phyloP scores from a whole-genome alignment of 2,888 invertebrate species.

The Orthonychiurus folsomi region DNA sequence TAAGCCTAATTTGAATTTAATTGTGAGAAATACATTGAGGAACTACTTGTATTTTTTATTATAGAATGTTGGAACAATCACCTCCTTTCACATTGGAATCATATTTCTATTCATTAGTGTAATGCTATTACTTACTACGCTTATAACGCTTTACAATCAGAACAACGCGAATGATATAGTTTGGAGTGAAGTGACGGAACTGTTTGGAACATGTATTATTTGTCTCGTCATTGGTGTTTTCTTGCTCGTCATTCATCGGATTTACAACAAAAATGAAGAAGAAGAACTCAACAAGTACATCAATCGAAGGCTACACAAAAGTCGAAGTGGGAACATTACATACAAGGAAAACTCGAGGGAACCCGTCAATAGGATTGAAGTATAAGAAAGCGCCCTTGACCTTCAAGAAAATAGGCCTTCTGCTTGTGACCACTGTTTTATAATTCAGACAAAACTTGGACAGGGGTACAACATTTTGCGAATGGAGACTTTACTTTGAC shows the following conservation, averaged over 20 bases:
- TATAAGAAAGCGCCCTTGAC: neutral
- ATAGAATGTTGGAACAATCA: neutral
- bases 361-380: neutral
- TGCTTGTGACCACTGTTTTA: no score
- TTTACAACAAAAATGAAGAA: neutral
- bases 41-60: neutral
- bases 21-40: neutral
- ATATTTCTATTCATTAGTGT: neutral
- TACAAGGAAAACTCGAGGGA: neutral
- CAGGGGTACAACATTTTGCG: no score
- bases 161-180: neutral
- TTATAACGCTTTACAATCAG: neutral
- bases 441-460: no score
- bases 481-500: no score
- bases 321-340: neutral
- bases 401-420: no score
- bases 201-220: neutral
- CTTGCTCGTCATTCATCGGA: neutral
- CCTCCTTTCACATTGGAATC: neutral
- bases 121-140: neutral
- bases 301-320: neutral
- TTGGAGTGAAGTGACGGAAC: neutral
- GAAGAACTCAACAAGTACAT: neutral
- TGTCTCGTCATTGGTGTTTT: neutral
- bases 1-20: neutral